Percentiles rank a stretch among this genome's conserved stretches.
These are phyloP conservation scores for Stenotaenia linearis DNA, from an alignment of 2,888 invertebrate species.

Conservation along the genomic window DNA sequence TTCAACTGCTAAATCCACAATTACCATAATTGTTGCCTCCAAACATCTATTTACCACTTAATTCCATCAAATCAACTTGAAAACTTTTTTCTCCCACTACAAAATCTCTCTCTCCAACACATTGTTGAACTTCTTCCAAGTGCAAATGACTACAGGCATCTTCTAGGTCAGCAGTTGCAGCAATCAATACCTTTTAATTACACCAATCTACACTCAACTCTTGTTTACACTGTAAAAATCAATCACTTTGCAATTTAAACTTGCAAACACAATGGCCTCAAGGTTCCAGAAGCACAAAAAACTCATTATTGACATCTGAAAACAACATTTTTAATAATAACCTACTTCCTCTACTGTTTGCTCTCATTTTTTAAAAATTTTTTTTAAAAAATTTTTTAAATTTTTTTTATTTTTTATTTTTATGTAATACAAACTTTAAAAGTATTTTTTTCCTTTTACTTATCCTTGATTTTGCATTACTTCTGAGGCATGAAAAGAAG, in stretches of 20 bases:
- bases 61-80: neutral
- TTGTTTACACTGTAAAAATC: neutral
- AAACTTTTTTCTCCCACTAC: neutral
- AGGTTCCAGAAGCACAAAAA: neutral
- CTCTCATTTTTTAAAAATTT: neutral
- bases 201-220: neutral
- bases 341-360: neutral
- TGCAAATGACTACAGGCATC: neutral
- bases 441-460: neutral
- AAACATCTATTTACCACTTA: too few species aligned
- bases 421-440: neutral
- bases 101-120: neutral
- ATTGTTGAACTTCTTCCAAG: neutral
- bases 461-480: neutral
- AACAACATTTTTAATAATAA: neutral
- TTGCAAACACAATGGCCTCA: neutral
- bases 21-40: too few species aligned
- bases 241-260: neutral
- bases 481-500: neutral
- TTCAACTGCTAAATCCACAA: too few species aligned
- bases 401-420: neutral
- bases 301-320: neutral
- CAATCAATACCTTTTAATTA: neutral
- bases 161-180: neutral
- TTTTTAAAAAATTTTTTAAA: too few species aligned